These are phyloP conservation scores for Pogonomyrmex californicus DNA, from an alignment of 1,140 invertebrate genomes.

Conservation along the genomic window DNA sequence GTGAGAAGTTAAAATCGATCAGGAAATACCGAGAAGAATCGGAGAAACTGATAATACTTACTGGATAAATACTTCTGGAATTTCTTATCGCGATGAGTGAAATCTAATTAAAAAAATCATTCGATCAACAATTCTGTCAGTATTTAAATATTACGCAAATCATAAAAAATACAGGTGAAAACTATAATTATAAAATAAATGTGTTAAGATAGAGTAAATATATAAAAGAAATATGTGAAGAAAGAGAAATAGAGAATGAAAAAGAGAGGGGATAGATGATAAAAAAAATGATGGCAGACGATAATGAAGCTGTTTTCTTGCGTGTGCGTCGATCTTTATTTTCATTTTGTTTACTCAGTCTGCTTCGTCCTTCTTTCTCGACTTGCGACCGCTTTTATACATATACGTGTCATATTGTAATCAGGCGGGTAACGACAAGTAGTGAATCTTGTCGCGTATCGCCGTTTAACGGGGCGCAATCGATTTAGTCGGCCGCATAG, in stretches of 20 bases:
- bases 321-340: conserved; percentile 5
- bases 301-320: conserved; percentile 5
- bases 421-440: conserved; percentile 22
- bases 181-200: background rate
- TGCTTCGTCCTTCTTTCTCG: background rate
- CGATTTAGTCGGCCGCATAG: conserved; percentile 29
- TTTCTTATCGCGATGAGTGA: background rate
- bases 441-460: conserved; percentile 55
- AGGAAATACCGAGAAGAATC: background rate
- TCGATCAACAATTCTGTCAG: background rate
- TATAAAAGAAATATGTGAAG: background rate
- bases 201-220: background rate
- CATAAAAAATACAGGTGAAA: background rate
- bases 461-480: conserved; percentile 45
- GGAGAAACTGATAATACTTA: background rate
- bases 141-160: background rate
- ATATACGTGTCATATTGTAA: conserved; percentile 30
- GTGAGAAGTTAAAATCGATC: background rate
- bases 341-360: conserved; percentile 25
- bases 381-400: conserved; percentile 7
- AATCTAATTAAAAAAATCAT: background rate
- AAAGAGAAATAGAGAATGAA: background rate
- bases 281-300: background rate
- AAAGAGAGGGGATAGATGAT: background rate
- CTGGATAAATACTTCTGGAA: background rate